Evolutionary conservation across 2,797 vertebrate species (phyloP), one percentile per base, ranked within the genome.

Genomic region (Sebastiscus albofasciatus): DNA sequence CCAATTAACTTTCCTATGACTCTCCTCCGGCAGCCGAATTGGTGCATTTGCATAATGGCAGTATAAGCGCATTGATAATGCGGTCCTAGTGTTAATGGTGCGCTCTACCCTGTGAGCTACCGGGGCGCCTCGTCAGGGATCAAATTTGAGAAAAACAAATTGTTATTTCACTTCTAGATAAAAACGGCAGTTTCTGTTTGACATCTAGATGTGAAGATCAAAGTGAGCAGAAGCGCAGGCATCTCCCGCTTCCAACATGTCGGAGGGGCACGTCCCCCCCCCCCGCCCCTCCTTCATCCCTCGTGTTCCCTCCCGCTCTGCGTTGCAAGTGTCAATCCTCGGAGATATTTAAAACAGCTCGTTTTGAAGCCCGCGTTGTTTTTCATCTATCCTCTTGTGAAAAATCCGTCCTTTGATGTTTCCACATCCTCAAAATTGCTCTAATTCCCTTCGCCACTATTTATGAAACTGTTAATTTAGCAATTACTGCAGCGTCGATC

Each of bases 401-500:
- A 86, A 86, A 86, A 85, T 86, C 69, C 49, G 0, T 49, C 55
- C 74, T 91, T 89, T 93, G 76, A 91, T 82, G 77, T 90, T 86
- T 67, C 68, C 5, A 75, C 79, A 77, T 84, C 75, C 46, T 86
- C 70, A 77, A 85, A 85, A 84, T 86, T 69, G 66, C 72, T 84
- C 77, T 75, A 70, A 84, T 89, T 90, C 67, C 71, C 62, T 81
- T 77, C 66, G 46, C 75, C 77, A 33, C 88, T 64, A 74, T 89
- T 90, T 88, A 77, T 78, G 68, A 87, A 75, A 88, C 80, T 78
- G 84, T 86, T 90, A 92, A 90, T 89, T 87, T 83, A 80, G 81
- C 79, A 86, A 86, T 93, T 91, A 90, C 60, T 11, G 36, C 72
- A 10, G 67, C 54, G 81, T 79, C 31, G 18, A 69, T 89, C 58